phyloP scores from a whole-genome alignment of 2,888 invertebrate species.

The Erebia aethiops region DNA sequence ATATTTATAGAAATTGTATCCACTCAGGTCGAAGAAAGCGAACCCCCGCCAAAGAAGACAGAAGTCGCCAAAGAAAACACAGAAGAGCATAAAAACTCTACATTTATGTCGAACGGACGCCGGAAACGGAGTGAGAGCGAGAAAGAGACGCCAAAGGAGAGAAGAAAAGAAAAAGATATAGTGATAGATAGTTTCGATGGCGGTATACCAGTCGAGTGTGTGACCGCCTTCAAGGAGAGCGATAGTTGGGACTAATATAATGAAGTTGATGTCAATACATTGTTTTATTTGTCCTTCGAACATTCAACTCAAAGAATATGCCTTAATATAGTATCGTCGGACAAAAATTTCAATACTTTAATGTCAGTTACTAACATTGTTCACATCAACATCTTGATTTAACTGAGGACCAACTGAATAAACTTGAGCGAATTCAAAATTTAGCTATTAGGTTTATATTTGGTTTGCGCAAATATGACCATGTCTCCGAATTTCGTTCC shows the following conservation, averaged over 20 bases:
- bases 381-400: too few species aligned
- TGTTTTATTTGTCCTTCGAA: constrained; percentile 32
- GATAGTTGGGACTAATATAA: constrained; percentile 69
- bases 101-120: constrained; percentile 50
- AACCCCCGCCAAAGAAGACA: constrained; percentile 61
- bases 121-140: constrained; percentile 43
- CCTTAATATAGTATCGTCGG: too few species aligned
- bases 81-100: constrained; percentile 41
- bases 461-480: too few species aligned
- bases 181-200: constrained; percentile 56
- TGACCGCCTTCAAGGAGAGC: constrained; percentile 70
- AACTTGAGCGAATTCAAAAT: too few species aligned
- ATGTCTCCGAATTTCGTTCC: too few species aligned
- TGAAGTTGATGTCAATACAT: constrained; percentile 23
- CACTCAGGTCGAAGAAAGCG: constrained; percentile 60
- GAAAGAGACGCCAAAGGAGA: constrained; percentile 20
- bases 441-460: too few species aligned
- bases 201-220: constrained; percentile 55
- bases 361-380: too few species aligned
- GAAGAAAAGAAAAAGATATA: constrained; percentile 40
- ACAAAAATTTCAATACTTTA: too few species aligned
- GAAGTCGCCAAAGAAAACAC: constrained; percentile 46
- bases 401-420: too few species aligned
- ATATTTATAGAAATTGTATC: background rate
- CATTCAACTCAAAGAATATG: too few species aligned